Percentiles rank a stretch among this genome's conserved stretches.
phyloP scores from a whole-genome alignment of 2,888 invertebrate genomes.

The Himalopsyche japonica region DNA sequence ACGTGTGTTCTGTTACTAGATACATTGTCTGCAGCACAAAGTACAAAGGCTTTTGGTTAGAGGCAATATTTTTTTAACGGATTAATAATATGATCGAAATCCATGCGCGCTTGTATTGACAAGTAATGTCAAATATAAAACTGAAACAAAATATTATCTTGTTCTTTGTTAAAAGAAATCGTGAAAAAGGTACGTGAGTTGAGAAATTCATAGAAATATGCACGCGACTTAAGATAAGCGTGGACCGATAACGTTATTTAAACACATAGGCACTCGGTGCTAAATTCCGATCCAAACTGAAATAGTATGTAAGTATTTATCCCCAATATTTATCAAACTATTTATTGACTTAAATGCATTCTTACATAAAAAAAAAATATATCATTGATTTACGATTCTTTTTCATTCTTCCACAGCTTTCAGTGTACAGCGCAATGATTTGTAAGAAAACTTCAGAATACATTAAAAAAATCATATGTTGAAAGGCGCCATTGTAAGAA shows the following conservation, averaged over 20 bases:
- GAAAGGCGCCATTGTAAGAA: too few relatives aligned
- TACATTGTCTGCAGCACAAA: neutral
- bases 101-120: neutral
- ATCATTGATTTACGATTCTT: too few relatives aligned
- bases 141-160: neutral
- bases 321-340: neutral
- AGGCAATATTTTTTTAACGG: neutral
- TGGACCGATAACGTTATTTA: neutral
- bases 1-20: neutral
- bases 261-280: neutral
- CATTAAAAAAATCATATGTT: too few relatives aligned
- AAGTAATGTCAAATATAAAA: neutral
- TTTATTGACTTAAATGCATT: neutral
- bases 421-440: too few relatives aligned
- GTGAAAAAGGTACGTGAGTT: neutral
- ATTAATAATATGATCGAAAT: neutral
- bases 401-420: too few relatives aligned
- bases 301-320: neutral
- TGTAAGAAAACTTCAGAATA: too few relatives aligned
- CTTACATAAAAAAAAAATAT: too few relatives aligned
- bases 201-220: neutral
- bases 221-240: neutral
- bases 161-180: neutral
- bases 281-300: neutral
- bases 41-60: neutral